Percentiles rank a stretch among this genome's conserved stretches.
Evolutionary conservation across 1,140 invertebrate genomes (phyloP).

Genomic region (Drosophila kanapiae): DNA sequence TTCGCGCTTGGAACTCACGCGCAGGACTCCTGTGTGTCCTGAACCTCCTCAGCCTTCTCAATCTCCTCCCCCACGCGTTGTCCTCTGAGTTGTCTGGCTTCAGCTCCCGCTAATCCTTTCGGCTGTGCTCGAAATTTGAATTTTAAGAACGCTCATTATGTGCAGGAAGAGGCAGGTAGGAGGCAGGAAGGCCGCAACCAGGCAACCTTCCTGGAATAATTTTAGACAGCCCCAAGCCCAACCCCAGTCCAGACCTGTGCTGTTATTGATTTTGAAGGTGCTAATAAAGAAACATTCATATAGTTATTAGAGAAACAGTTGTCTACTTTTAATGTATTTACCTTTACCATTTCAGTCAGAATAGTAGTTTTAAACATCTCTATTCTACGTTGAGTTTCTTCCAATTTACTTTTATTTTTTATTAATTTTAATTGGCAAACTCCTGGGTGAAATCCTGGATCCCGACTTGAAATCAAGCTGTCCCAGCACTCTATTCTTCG

Average conservation of each 20-base stretch:
- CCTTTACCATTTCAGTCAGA: no score
- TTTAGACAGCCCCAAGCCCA: conserved; percentile 36
- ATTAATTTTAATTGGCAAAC: no score
- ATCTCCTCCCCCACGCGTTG: no score
- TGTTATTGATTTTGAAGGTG: conserved; percentile 46
- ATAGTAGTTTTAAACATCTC: no score
- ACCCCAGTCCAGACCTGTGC: no score
- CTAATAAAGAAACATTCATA: conserved; percentile 11
- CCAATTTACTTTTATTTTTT: no score
- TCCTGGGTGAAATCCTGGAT: no score
- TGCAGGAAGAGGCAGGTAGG: neutral
- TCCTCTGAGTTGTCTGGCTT: neutral
- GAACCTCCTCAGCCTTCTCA: neutral
- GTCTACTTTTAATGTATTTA: no score
- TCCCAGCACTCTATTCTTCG: no score
- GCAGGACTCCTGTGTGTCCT: conserved; percentile 10
- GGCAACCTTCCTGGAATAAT: conserved; percentile 21
- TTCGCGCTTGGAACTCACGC: conserved; percentile 37
- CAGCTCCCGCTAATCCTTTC: conserved; percentile 62
- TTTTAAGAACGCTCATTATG: conserved; percentile 71
- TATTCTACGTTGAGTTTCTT: no score
- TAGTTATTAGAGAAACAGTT: no score
- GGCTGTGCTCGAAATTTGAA: conserved; percentile 55
- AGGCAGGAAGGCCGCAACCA: neutral
- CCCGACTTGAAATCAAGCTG: no score